Evolutionary conservation across 2,113 vertebrate species (phyloP), one percentile per base, ranked within the genome.

Genomic region (Peucedramus taeniatus): DNA sequence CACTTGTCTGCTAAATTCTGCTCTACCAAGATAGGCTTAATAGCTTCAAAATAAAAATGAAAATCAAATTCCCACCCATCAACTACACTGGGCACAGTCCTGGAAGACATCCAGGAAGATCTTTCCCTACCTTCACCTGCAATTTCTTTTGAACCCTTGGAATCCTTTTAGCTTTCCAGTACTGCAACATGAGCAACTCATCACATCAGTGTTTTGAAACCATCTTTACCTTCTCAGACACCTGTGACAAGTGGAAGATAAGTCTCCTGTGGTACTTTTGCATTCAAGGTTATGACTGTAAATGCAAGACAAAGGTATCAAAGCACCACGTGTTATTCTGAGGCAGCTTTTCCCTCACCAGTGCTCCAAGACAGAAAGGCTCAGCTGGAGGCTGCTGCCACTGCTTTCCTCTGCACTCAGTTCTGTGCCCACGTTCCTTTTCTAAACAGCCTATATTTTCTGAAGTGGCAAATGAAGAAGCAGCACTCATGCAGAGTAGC

Each of bases 331-430:
- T 13, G 20, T 42, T 64, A 37, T 39, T 44, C 68, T 74, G 33
- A 27, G 24, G 40, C 45, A 82, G 60, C 8, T 74, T 84, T 85
- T 84, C 39, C 35, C 72, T 79, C 51, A 9, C 18, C 10, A 22
- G 6, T 83, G 64, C 31, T 54, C 57, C 78, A 0, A 6, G 23
- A 33, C 9, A 71, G 13, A 71, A 19, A 50, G 24, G 39, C 14
- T 19, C 16, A 75, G 21, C 15, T 44, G 0, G 0, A 63, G 35
- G 31, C 42, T 77, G 23, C 47, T n/a, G 28, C 22, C 60, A 37
- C n/a, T 3, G 6, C 0, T 0, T 18, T 66, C 13, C 22, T 66
- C 17, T 54, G 51, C 33, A 27, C 13, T 47, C 3, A 0, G 4
- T 26, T 37, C 53, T 78, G 22, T 30, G 18, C 33, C 65, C 15